phyloP scores from a whole-genome alignment of 2,113 vertebrate genomes.

The Panurus biarmicus region DNA sequence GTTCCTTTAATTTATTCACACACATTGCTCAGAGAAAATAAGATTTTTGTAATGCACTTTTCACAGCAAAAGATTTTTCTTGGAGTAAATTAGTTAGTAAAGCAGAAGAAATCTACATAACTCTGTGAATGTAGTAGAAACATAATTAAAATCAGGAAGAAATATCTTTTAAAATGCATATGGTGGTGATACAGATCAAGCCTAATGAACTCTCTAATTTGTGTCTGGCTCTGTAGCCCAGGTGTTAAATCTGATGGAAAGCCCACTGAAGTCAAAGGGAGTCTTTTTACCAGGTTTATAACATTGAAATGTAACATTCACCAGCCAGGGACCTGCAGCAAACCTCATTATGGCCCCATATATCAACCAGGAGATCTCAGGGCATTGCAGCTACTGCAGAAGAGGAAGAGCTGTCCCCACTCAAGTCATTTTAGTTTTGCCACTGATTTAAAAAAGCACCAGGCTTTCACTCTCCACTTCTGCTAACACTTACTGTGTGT shows the following conservation, averaged over 20 bases:
- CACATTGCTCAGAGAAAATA: slow-evolving; percentile 34
- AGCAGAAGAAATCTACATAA: slow-evolving; percentile 29
- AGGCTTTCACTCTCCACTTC: background rate
- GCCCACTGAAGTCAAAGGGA: slow-evolving; percentile 39
- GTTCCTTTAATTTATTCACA: slow-evolving; percentile 46
- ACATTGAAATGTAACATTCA: slow-evolving; percentile 35
- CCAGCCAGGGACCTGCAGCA: background rate
- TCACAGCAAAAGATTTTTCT: slow-evolving; percentile 43
- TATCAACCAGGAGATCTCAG: background rate
- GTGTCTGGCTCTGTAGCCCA: background rate
- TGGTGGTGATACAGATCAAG: slow-evolving; percentile 26
- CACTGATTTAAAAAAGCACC: background rate
- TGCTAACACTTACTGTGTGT: background rate
- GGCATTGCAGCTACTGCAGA: background rate
- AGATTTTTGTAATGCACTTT: slow-evolving; percentile 37
- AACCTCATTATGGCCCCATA: background rate
- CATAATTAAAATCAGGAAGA: slow-evolving; percentile 32
- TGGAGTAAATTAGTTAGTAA: slow-evolving; percentile 41
- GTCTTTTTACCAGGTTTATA: slow-evolving; percentile 12
- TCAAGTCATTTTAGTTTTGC: background rate
- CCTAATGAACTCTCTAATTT: slow-evolving; percentile 32
- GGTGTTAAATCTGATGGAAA: slow-evolving; percentile 32
- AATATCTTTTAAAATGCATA: slow-evolving; percentile 31
- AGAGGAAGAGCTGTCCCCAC: background rate
- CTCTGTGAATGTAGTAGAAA: background rate